phyloP scores from a whole-genome alignment of 2,888 invertebrate species.

The Griposia aprilina region DNA sequence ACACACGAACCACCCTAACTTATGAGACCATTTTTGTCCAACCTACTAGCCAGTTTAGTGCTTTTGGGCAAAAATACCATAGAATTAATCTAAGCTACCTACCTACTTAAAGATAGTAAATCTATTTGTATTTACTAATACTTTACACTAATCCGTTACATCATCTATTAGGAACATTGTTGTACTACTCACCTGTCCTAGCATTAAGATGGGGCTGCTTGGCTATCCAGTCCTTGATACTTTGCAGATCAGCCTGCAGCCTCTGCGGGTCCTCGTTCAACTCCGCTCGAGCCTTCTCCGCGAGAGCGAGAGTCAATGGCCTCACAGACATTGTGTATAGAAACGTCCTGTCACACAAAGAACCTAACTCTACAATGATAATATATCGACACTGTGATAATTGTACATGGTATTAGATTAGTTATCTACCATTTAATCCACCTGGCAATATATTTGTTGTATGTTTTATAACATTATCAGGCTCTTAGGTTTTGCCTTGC shows the following conservation, averaged over 20 bases:
- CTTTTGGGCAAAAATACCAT: not conserved
- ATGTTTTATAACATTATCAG: slow-evolving; percentile 37
- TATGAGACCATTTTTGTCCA: too few relatives aligned
- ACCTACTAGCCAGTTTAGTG: not conserved
- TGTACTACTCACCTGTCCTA: slow-evolving; percentile 71
- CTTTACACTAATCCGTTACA: not conserved
- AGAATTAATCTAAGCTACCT: not conserved
- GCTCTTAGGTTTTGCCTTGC: slow-evolving; percentile 10
- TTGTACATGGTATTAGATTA: slow-evolving; percentile 65
- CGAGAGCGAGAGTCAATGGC: slow-evolving; percentile 75
- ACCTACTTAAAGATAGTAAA: not conserved
- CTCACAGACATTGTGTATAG: slow-evolving; percentile 76
- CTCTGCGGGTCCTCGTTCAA: slow-evolving; percentile 89
- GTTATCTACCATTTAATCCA: slow-evolving; percentile 66
- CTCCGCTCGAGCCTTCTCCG: slow-evolving; percentile 86
- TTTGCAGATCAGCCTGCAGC: slow-evolving; percentile 85
- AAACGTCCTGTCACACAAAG: slow-evolving; percentile 46
- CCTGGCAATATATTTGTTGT: slow-evolving; percentile 31
- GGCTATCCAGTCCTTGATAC: slow-evolving; percentile 90
- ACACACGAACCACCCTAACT: not conserved
- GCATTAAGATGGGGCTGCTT: slow-evolving; percentile 90
- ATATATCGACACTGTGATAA: slow-evolving; percentile 50
- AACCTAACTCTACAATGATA: slow-evolving; percentile 55
- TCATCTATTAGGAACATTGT: slow-evolving; percentile 5
- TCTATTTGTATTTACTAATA: not conserved